Base-by-base conservation (phyloP, 2,888 invertebrate genomes). In the Acanthopleura granulata region DNA sequence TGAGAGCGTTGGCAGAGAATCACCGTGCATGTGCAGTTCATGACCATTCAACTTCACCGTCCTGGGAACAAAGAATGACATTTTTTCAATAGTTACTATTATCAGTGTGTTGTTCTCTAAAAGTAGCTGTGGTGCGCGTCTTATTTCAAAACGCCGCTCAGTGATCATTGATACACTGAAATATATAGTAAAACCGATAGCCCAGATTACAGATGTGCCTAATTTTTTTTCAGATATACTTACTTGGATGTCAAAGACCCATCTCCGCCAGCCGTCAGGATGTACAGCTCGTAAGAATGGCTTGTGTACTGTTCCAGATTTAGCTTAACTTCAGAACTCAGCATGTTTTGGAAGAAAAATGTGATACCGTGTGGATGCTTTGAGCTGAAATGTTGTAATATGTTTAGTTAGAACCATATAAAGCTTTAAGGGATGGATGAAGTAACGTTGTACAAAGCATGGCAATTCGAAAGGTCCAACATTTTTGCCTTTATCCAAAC, bases 291-390 rank as follows among this genome's bases (percentile, higher is more conserved):
- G 25, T 66, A 66, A 25, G 6, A 66, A 66, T 66, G 66, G 25
- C 25, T 18, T 12, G 22, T 22, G 66, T 66, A 66, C 29, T 66
- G 66, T 6, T 18, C 25, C 16, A 27, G 15, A 14, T 15, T 66
- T 22, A 66, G 25, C 25, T 66, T 66, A 9, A 66, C 66, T 25
- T 66, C 66, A 6, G 66, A 66, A 27, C 25, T 25, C 22, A 22
- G 25, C 66, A 66, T 66, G 25, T 66, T 66, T 27, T 66, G 66
- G 14, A 66, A 66, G 66, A 66, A 27, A 66, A 66, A 66, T 25
- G 66, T 66, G 22, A 66, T 27, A 22, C 66, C 66, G 15, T 66
- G 18, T 6, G 66, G 66, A 27, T 66, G 66, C 6, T 6, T 25
- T 3, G 6, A 27, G 3, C 66, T 66, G 66, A 22, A 27, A 66